Evolutionary conservation across 2,113 vertebrate genomes (phyloP).

Genomic region (Mesembrinibis cayennensis): DNA sequence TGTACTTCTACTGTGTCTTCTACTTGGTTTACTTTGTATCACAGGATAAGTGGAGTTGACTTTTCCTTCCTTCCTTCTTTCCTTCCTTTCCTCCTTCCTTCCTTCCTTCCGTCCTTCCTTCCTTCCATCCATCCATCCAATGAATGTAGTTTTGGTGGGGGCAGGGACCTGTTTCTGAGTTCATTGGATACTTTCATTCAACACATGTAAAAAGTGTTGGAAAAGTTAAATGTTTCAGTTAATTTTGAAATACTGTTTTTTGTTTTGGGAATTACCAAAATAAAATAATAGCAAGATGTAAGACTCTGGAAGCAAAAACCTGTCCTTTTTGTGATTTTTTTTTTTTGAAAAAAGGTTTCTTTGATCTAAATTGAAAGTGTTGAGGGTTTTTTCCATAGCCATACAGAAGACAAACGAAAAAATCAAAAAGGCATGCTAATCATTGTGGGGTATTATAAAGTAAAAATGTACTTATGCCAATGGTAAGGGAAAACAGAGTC

Average conservation of each 20-base stretch:
- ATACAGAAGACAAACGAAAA: background rate
- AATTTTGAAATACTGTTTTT: background rate
- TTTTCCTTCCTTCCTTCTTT: background rate
- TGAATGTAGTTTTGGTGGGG: background rate
- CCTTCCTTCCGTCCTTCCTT: background rate
- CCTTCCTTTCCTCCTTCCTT: background rate
- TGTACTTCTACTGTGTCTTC: background rate
- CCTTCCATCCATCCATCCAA: background rate
- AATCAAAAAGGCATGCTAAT: background rate
- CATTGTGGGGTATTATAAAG: background rate
- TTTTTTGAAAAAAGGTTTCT: background rate
- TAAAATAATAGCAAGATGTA: background rate
- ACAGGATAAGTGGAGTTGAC: background rate
- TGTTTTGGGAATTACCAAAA: background rate
- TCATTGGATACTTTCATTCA: background rate
- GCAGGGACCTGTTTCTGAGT: background rate
- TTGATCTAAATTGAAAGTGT: background rate
- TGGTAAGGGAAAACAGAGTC: background rate
- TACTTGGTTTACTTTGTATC: background rate
- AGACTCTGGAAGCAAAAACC: background rate
- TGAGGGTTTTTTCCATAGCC: background rate
- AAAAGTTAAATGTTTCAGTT: background rate
- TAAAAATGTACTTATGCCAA: background rate
- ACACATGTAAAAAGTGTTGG: background rate
- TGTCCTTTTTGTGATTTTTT: background rate